Percentiles rank a stretch among this genome's conserved stretches.
These are phyloP conservation scores for Piprites chloris DNA, from an alignment of 2,113 vertebrate genomes.

Conservation along the genomic window DNA sequence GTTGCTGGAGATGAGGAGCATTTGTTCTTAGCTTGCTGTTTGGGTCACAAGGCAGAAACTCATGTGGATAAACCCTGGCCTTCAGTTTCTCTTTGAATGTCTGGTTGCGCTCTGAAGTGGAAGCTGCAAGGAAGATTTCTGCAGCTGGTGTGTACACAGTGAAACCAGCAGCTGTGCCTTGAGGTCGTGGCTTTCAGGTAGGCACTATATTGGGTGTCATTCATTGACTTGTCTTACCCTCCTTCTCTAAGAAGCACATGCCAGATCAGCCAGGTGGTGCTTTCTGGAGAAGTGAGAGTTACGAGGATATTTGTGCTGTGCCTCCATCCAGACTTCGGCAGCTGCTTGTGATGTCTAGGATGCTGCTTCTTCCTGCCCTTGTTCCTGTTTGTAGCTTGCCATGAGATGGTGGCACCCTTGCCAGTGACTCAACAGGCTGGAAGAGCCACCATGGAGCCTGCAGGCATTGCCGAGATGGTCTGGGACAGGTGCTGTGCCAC, in stretches of 20 bases:
- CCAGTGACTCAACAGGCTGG: not conserved
- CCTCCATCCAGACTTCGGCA: not conserved
- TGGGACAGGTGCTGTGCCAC: not conserved
- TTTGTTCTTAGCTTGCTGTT: not conserved
- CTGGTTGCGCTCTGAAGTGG: not conserved
- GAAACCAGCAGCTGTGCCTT: slow-evolving; percentile 49
- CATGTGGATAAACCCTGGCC: not conserved
- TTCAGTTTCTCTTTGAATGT: not conserved
- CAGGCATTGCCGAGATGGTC: not conserved
- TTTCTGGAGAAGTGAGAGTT: not conserved
- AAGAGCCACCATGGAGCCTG: accelerated
- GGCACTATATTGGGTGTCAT: not conserved
- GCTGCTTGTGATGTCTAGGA: not conserved
- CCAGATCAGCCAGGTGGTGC: not conserved
- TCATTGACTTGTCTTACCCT: not conserved
- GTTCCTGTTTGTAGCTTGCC: not conserved
- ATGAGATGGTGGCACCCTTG: not conserved
- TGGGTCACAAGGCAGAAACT: not conserved
- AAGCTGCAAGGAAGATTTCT: not conserved
- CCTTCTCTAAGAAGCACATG: not conserved
- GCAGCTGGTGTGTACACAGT: not conserved
- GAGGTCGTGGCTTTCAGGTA: not conserved
- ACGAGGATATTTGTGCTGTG: not conserved
- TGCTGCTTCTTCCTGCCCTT: not conserved
- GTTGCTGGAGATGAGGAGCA: not conserved